phyloP scores from a whole-genome alignment of 1,140 invertebrate genomes.

The Aphis craccivora region DNA sequence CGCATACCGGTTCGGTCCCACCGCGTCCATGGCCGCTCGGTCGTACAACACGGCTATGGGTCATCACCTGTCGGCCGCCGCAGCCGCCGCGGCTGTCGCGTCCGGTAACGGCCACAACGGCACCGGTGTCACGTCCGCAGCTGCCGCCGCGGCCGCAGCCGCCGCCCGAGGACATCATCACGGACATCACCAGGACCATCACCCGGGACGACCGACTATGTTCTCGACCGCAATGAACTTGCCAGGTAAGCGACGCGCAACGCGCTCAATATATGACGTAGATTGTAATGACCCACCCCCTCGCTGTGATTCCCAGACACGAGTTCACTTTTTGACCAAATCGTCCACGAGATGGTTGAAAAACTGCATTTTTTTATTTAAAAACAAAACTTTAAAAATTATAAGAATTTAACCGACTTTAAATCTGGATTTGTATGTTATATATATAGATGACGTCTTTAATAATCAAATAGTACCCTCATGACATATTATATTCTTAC shows the following conservation, averaged over 20 bases:
- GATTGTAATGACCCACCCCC: too few relatives aligned
- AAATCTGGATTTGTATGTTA: too few relatives aligned
- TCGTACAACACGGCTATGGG: slow-evolving; percentile 57
- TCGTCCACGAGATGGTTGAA: too few relatives aligned
- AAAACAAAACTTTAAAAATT: too few relatives aligned
- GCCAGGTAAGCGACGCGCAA: slow-evolving; percentile 10
- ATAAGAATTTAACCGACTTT: too few relatives aligned
- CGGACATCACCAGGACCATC: slow-evolving; percentile 50
- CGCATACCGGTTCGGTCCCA: slow-evolving; percentile 53
- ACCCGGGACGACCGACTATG: slow-evolving; percentile 41
- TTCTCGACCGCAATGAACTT: slow-evolving; percentile 49
- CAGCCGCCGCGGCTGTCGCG: slow-evolving; percentile 20
- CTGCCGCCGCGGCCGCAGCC: neutral
- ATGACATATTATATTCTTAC: too few relatives aligned
- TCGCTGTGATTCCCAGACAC: too few relatives aligned
- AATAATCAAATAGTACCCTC: too few relatives aligned
- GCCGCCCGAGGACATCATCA: slow-evolving; percentile 24
- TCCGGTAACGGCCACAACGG: slow-evolving; percentile 43
- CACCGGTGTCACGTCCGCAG: neutral
- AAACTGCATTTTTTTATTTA: too few relatives aligned
- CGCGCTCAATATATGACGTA: too few relatives aligned
- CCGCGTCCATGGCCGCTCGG: slow-evolving; percentile 52
- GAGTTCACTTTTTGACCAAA: too few relatives aligned
- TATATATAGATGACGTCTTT: too few relatives aligned
- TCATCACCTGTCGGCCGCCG: slow-evolving; percentile 50